phyloP scores from a whole-genome alignment of 2,888 invertebrate species.

The Platycnemis pennipes region DNA sequence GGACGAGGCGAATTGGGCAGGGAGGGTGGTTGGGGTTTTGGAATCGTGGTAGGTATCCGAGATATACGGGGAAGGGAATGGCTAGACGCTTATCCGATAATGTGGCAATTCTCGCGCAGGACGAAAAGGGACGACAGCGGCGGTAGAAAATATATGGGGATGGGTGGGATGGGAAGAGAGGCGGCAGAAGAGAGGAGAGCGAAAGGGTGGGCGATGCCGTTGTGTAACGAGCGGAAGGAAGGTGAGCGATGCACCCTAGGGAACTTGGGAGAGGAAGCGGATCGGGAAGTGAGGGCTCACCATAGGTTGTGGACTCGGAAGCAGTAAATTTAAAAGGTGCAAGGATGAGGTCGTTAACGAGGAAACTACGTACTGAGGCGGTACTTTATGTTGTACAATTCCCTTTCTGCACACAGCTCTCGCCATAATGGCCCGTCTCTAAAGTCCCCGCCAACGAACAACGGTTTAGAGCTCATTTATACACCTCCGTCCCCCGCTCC shows the following conservation, averaged over 20 bases:
- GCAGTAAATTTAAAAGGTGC: not conserved
- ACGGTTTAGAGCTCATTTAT: constrained; percentile 14
- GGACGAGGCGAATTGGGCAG: not conserved
- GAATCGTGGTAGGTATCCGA: not conserved
- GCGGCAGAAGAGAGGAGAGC: not conserved
- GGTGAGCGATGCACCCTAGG: not conserved
- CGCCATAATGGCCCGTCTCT: not conserved
- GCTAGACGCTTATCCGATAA: not conserved
- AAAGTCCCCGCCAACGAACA: not conserved
- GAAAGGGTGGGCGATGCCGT: not conserved
- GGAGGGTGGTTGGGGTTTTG: not conserved
- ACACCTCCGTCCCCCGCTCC: not conserved
- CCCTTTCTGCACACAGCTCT: not conserved
- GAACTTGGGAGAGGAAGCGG: not conserved
- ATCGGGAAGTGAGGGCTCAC: not conserved
- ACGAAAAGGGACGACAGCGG: not conserved
- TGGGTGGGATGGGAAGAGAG: not conserved
- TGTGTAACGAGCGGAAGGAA: not conserved
- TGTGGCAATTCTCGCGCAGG: not conserved
- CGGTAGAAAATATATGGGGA: not conserved
- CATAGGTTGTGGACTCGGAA: constrained; percentile 5
- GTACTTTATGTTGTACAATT: constrained; percentile 16
- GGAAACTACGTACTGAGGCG: not conserved
- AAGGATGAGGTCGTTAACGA: constrained; percentile 16
- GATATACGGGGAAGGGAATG: not conserved